These are phyloP conservation scores for Neocrepidodera transversa DNA, from an alignment of 2,888 invertebrate genomes.

Conservation along the genomic window DNA sequence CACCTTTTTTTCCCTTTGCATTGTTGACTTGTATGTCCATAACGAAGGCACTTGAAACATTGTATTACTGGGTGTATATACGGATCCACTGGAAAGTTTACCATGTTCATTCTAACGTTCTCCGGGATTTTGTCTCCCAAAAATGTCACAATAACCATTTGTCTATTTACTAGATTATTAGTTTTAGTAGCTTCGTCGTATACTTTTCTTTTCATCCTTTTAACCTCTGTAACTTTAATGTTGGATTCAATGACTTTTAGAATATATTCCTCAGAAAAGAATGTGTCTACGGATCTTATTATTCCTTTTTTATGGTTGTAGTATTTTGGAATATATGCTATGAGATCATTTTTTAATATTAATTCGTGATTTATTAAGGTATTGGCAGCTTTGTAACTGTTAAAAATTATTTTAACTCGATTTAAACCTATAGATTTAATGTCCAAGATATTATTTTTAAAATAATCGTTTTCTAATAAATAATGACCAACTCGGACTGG, in stretches of 20 bases:
- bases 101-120: constrained; percentile 13
- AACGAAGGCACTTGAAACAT: constrained; percentile 9
- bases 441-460: neutral
- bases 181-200: neutral
- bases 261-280: constrained; percentile 1
- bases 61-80: constrained; percentile 10
- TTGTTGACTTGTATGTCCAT: neutral
- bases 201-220: constrained; percentile 11
- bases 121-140: constrained; percentile 4
- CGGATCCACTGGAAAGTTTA: constrained; percentile 1
- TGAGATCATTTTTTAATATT: constrained; percentile 5
- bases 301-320: constrained; percentile 16
- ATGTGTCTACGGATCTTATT: neutral
- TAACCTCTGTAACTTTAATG: neutral
- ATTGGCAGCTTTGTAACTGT: constrained; percentile 2
- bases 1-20: constrained; percentile 9
- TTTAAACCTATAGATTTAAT: neutral
- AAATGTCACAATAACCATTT: constrained; percentile 1
- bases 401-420: constrained; percentile 10
- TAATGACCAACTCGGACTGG: neutral
- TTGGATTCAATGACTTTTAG: neutral
- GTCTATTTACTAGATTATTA: neutral
- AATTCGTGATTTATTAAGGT: neutral
- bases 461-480: neutral
- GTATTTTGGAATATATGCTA: constrained; percentile 12